These are phyloP conservation scores for Drosophila arawakana DNA, from an alignment of 1,140 invertebrate species.

Conservation along the genomic window DNA sequence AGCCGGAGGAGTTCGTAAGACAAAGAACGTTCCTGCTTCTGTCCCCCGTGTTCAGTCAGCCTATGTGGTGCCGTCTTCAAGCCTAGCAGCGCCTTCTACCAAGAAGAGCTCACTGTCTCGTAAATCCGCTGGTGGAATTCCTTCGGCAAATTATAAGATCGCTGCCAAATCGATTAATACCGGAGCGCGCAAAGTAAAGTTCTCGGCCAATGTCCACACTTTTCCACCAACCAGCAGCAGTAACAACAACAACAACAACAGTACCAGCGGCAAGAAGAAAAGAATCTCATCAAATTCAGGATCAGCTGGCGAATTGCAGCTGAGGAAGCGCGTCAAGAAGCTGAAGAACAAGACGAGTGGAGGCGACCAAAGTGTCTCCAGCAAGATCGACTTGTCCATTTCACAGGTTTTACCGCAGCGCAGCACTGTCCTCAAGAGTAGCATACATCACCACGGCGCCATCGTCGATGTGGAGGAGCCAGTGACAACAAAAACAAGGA, in stretches of 20 bases:
- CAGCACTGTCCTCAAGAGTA: neutral
- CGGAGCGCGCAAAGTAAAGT: conserved; percentile 58
- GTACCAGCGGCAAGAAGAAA: conserved; percentile 33
- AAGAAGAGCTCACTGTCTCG: conserved; percentile 62
- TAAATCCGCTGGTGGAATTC: conserved; percentile 25
- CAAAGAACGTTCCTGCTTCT: conserved; percentile 1
- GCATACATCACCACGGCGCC: conserved; percentile 22
- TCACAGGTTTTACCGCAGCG: neutral
- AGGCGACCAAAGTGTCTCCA: conserved; percentile 22
- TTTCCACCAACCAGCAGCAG: conserved; percentile 12
- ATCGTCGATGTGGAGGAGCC: conserved; percentile 25
- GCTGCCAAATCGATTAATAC: conserved; percentile 1
- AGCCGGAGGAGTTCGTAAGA: conserved; percentile 17
- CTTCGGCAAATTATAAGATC: conserved; percentile 5
- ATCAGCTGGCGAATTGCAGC: conserved; percentile 51
- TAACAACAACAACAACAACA: too few species aligned
- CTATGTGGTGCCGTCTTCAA: conserved; percentile 18
- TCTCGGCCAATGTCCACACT: conserved; percentile 59
- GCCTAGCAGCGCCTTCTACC: conserved; percentile 7
- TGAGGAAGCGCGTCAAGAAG: conserved; percentile 59
- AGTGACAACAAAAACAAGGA: neutral
- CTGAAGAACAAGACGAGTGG: conserved; percentile 44
- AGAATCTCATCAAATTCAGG: neutral
- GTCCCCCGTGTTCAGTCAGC: conserved; percentile 36
- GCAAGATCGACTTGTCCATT: conserved; percentile 8